Evolutionary conservation across 1,140 invertebrate species (phyloP).

Genomic region (Drosophila albomicans): DNA sequence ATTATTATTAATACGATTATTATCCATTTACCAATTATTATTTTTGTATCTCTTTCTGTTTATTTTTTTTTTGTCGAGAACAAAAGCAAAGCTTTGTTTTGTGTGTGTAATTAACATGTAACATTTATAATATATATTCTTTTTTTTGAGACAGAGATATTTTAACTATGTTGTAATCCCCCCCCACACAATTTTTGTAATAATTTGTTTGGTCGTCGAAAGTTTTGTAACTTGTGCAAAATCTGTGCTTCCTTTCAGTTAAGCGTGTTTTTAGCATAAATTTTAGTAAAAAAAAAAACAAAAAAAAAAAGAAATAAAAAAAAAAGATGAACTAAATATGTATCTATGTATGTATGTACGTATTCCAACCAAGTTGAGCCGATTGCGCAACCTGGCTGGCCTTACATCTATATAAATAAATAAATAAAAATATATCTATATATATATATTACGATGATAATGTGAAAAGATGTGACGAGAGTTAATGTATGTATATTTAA

Average conservation of each 20-base stretch:
- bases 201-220: slow-evolving; percentile 44
- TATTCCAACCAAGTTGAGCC: slow-evolving; percentile 41
- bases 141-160: slow-evolving; percentile 48
- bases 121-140: slow-evolving; percentile 22
- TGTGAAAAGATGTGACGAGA: slow-evolving; percentile 50
- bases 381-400: slow-evolving; percentile 21
- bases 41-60: slow-evolving; percentile 14
- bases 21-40: slow-evolving; percentile 15
- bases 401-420: slow-evolving; percentile 38
- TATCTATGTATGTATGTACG: slow-evolving; percentile 32
- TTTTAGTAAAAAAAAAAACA: slow-evolving; percentile 68
- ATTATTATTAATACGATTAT: slow-evolving; percentile 26
- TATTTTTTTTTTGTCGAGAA: slow-evolving; percentile 8
- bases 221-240: slow-evolving; percentile 74
- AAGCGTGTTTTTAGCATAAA: slow-evolving; percentile 84
- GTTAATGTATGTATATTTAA: slow-evolving; percentile 78
- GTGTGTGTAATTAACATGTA: slow-evolving; percentile 63
- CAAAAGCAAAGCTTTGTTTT: slow-evolving; percentile 42
- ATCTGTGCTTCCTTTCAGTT: slow-evolving; percentile 84
- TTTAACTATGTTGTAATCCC: slow-evolving; percentile 47
- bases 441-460: slow-evolving; percentile 45
- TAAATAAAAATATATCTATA: slow-evolving; percentile 40
- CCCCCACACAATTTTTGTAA: slow-evolving; percentile 1
- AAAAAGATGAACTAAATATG: slow-evolving; percentile 49
- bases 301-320: too few species aligned